Conservation (phyloP, 2,797 vertebrate species). For the Chloroceryle inda region DNA sequence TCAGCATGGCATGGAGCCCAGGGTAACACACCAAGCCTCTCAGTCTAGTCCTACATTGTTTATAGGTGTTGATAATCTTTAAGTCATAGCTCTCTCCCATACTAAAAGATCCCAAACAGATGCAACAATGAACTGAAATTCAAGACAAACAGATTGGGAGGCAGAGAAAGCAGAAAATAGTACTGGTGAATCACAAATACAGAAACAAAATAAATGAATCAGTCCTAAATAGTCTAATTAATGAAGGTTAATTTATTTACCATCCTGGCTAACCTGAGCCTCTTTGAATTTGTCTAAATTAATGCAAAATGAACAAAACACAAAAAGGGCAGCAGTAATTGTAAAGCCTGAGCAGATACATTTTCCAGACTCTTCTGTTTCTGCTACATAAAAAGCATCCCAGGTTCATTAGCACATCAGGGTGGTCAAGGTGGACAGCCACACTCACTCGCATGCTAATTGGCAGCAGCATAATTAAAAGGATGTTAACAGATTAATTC, state of each 20-base stretch:
- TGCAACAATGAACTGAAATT: slow-evolving; percentile 47
- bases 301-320: slow-evolving; percentile 43
- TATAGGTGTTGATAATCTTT: slow-evolving; percentile 3
- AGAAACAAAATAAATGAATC: slow-evolving; percentile 54
- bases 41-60: not conserved
- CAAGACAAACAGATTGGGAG: slow-evolving; percentile 30
- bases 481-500: not conserved
- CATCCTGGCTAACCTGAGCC: slow-evolving; percentile 10
- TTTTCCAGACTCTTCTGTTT: slow-evolving; percentile 54
- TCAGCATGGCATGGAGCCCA: not conserved
- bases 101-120: slow-evolving; percentile 2
- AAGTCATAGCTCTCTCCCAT: not conserved
- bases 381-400: not conserved
- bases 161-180: not conserved
- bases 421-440: not conserved
- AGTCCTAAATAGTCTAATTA: slow-evolving; percentile 57
- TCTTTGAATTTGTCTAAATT: slow-evolving; percentile 31
- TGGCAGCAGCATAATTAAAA: slow-evolving; percentile 1
- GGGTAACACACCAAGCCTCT: not conserved
- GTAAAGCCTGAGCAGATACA: not conserved
- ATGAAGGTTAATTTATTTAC: slow-evolving; percentile 73
- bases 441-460: not conserved
- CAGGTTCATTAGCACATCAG: not conserved
- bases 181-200: slow-evolving; percentile 30
- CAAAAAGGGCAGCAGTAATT: slow-evolving; percentile 53